Percentiles rank a stretch among this genome's conserved stretches.
Conservation (phyloP, 2,113 vertebrate species). For the Plectropomus leopardus region DNA sequence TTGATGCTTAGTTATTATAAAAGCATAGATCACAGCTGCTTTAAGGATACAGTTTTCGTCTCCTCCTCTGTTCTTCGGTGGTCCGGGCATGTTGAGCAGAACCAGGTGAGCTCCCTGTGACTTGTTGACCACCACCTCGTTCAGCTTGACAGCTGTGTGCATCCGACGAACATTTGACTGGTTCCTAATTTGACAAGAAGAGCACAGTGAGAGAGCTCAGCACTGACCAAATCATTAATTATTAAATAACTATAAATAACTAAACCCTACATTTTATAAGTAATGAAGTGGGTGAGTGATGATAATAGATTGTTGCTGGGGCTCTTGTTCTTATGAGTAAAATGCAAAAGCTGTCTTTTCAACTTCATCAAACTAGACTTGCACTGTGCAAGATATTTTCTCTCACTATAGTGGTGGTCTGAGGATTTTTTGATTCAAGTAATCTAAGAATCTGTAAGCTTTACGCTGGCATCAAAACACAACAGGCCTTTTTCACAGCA, state of each 20-base stretch:
- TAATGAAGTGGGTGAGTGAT: not conserved
- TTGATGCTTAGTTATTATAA: not conserved
- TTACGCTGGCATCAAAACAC: not conserved
- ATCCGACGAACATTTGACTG: constrained; percentile 96
- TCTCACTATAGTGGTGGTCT: not conserved
- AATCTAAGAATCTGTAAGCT: not conserved
- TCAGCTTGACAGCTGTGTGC: constrained; percentile 97
- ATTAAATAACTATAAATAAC: not conserved
- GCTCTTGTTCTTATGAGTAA: not conserved
- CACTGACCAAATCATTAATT: not conserved
- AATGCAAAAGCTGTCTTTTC: not conserved
- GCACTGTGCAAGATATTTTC: too few relatives aligned
- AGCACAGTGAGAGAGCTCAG: constrained; percentile 19
- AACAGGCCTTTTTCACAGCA: not conserved
- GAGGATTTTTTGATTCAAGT: too few relatives aligned
- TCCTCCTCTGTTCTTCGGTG: constrained; percentile 91
- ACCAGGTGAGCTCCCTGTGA: constrained; percentile 95
- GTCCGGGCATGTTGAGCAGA: constrained; percentile 97
- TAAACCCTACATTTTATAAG: too few relatives aligned
- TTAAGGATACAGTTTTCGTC: constrained; percentile 98
- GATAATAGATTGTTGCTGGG: not conserved
- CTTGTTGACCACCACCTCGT: constrained; percentile 92
- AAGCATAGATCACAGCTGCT: not conserved
- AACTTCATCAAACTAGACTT: not conserved
- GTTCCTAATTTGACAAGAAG: constrained; percentile 84